Evolutionary conservation across 2,113 vertebrate genomes (phyloP).

Genomic region (Gila orcuttii): DNA sequence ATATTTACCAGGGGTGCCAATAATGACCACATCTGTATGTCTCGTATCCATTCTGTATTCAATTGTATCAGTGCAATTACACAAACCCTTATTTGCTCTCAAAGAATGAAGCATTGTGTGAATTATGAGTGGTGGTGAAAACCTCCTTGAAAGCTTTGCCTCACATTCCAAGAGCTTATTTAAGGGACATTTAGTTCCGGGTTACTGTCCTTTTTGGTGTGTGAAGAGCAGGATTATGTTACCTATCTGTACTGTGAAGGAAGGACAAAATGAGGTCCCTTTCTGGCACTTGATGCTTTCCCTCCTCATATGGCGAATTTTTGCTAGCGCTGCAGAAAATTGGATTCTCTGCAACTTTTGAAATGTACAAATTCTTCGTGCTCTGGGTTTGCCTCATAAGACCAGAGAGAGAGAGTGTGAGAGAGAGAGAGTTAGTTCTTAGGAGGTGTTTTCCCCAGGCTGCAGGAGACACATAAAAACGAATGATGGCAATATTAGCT

Average conservation of each 20-base stretch:
- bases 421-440: constrained; percentile 32
- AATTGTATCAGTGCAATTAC: neutral
- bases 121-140: neutral
- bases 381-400: constrained; percentile 54
- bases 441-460: constrained; percentile 68
- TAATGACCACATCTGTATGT: neutral
- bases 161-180: neutral
- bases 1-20: too few species aligned
- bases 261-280: constrained; percentile 13
- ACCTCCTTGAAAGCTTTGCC: neutral
- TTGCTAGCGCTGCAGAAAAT: constrained; percentile 62
- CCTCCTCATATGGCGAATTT: constrained; percentile 54
- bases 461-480: constrained; percentile 71
- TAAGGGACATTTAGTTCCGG: neutral
- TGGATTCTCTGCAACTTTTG: constrained; percentile 64
- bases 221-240: constrained; percentile 33
- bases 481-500: constrained; percentile 78
- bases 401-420: constrained; percentile 24
- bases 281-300: neutral
- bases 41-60: neutral
- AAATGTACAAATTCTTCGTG: constrained; percentile 67
- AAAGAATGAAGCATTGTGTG: neutral
- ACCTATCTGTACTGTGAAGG: constrained; percentile 23
- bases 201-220: constrained; percentile 20
- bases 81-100: neutral